A percentile compares a stretch with the other conserved stretches of the same genome.
Conservation (phyloP, 2,797 vertebrate genomes). For the Pachyuromys duprasi region DNA sequence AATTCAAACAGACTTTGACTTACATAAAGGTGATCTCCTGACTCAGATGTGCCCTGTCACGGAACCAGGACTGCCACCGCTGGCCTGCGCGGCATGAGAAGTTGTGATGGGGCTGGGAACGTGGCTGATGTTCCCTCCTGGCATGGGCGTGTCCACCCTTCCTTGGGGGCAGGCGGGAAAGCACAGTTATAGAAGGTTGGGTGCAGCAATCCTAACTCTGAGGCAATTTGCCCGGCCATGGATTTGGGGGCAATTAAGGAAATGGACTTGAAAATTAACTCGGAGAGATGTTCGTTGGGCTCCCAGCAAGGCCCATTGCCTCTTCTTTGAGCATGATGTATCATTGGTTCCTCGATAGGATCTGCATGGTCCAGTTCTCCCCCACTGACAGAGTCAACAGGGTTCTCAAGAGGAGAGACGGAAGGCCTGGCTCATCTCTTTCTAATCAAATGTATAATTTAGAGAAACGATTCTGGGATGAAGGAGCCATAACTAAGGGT, state of each 20-base stretch:
- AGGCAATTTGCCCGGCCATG: slow-evolving; percentile 68
- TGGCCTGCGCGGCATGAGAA: neutral
- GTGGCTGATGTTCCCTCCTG: neutral
- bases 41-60: neutral
- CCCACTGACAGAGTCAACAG: neutral
- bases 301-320: slow-evolving; percentile 49
- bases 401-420: slow-evolving; percentile 23
- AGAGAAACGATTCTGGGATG: slow-evolving; percentile 51
- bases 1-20: neutral
- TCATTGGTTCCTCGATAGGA: slow-evolving; percentile 64
- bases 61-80: neutral
- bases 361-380: slow-evolving; percentile 41
- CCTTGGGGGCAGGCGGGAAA: neutral
- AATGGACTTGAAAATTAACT: slow-evolving; percentile 83
- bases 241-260: slow-evolving; percentile 79
- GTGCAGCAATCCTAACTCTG: slow-evolving; percentile 41
- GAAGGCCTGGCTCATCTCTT: slow-evolving; percentile 73
- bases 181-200: slow-evolving; percentile 30
- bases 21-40: neutral
- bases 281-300: slow-evolving; percentile 32
- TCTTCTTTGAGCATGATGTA: slow-evolving; percentile 66
- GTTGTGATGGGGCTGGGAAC: too few relatives aligned
- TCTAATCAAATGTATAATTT: slow-evolving; percentile 75
- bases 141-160: neutral
- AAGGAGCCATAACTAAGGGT: slow-evolving; percentile 23